Evolutionary conservation across 2,113 vertebrate genomes (phyloP).

Genomic region (Melozone crissalis): DNA sequence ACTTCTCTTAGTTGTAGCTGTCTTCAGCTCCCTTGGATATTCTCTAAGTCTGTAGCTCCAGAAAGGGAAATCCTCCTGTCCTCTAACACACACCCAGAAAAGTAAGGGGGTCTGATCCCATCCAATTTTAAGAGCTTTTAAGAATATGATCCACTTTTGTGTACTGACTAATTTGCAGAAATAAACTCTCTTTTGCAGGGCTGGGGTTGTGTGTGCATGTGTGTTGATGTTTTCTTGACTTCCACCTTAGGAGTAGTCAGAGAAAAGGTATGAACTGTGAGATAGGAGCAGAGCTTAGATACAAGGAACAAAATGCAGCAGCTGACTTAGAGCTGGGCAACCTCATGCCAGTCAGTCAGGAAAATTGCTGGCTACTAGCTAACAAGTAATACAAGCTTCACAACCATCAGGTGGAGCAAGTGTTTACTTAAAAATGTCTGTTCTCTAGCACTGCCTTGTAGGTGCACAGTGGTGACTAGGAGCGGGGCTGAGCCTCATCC

Average conservation of each 20-base stretch:
- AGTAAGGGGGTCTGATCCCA: not conserved
- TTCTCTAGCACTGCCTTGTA: not conserved
- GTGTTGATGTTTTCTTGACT: not conserved
- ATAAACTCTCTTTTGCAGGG: not conserved
- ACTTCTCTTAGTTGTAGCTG: not conserved
- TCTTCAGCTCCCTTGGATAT: not conserved
- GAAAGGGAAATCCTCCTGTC: not conserved
- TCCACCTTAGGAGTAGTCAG: not conserved
- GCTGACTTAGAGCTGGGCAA: not conserved
- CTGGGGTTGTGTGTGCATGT: no score
- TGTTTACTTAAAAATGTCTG: not conserved
- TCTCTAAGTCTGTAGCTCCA: not conserved
- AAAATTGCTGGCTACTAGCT: not conserved
- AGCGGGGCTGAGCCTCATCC: not conserved
- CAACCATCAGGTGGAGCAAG: not conserved
- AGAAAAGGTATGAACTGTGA: not conserved
- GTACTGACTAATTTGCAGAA: not conserved
- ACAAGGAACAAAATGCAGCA: not conserved
- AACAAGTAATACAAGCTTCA: not conserved
- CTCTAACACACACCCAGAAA: fast-evolving
- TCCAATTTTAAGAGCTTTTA: not conserved
- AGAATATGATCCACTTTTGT: not conserved
- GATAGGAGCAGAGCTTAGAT: not conserved
- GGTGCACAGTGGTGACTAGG: not conserved
- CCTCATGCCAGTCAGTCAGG: not conserved